Percentiles rank a stretch among this genome's conserved stretches.
Conservation (phyloP, 2,888 invertebrate species). For the Zelleria hepariella region DNA sequence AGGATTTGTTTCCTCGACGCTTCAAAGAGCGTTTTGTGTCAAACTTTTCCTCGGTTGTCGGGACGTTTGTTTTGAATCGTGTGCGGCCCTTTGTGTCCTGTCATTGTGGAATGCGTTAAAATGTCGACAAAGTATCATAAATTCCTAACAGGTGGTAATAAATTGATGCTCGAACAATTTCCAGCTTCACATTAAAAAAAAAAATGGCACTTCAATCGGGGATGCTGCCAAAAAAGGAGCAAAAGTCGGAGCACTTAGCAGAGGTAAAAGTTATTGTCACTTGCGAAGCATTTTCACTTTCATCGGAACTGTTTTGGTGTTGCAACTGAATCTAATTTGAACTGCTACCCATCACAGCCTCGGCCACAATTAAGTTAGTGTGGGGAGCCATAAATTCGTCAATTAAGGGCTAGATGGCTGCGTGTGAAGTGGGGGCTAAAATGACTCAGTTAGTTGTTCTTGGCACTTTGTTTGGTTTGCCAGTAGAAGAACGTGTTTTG, state of each 20-base stretch:
- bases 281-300: conserved; percentile 2
- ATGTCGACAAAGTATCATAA: background rate
- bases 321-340: conserved; percentile 59
- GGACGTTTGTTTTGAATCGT: conserved; percentile 22
- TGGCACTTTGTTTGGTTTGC: too few species aligned
- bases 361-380: conserved; percentile 61
- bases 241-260: background rate
- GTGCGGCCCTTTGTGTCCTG: conserved; percentile 9
- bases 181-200: background rate
- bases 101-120: background rate
- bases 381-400: conserved; percentile 65
- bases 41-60: conserved; percentile 36
- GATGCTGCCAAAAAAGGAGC: background rate
- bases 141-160: background rate
- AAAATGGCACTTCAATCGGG: background rate
- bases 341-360: conserved; percentile 53
- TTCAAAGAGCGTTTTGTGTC: conserved; percentile 19
- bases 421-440: conserved; percentile 33
- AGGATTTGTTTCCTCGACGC: conserved; percentile 41
- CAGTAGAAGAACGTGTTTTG: too few species aligned
- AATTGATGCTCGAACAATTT: background rate
- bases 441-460: conserved; percentile 25
- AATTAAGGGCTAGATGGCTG: conserved; percentile 59
- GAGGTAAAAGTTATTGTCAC: background rate
- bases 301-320: background rate